Evolutionary conservation across 2,888 invertebrate genomes (phyloP), one percentile per base, ranked within the genome.

Genomic region (Drosophila meridionalis): DNA sequence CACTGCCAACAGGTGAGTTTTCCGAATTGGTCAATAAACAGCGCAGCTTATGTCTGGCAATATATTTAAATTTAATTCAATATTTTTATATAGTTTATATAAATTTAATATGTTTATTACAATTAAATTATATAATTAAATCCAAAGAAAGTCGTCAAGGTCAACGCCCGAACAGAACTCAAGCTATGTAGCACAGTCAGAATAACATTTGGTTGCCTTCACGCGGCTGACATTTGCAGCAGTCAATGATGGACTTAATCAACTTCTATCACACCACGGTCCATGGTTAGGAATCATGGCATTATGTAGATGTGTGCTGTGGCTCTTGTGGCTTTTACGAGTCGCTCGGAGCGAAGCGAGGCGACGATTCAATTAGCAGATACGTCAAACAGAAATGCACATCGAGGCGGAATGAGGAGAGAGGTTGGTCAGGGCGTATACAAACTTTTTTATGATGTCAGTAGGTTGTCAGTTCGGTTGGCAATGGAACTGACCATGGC

Each of bases 281-380:
- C 43, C 30, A 14, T n/a, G 26, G 12, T 38, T 38, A 14, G 48
- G 26, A 34, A 43, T 32, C 14, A 20, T 47, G 38, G 60, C 55
- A 60, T 66, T 55, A 55, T 73, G 50, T 63, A 43, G 28, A 56
- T 56, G 42, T 56, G n/a, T 61, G 67, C 59, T 56, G 30, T 26
- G 53, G 63, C 53, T 61, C 58, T 74, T 67, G 66, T 61, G 30
- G 48, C 36, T 52, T 70, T 64, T 48, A 53, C 53, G 55, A 68
- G 58, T 58, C 57, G 45, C 40, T 55, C 47, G 53, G 47, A 67
- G 56, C 53, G 50, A 50, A 58, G 50, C 55, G 61, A 55, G 74
- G 75, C 57, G 63, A 59, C 77, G 75, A 82, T 82, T 82, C 81
- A 82, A 82, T 82, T 82, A 82, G 72, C 64, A 80, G 83, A 82